These are phyloP conservation scores for Mamestra brassicae DNA, from an alignment of 2,888 invertebrate genomes.

Conservation along the genomic window DNA sequence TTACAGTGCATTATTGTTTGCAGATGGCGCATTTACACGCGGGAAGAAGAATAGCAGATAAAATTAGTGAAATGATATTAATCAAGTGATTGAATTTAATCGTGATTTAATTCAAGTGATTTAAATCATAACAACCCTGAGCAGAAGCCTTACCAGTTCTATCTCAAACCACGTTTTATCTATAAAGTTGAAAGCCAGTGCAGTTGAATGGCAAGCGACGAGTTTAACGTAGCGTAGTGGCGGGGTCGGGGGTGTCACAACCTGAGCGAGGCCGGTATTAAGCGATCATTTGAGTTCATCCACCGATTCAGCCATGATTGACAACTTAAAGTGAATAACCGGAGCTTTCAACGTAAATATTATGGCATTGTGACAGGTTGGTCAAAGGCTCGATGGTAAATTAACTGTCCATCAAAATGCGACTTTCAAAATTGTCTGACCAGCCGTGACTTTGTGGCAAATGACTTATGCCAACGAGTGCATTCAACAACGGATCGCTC, in stretches of 20 bases:
- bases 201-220: slow-evolving; percentile 21
- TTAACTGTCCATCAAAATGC: not conserved
- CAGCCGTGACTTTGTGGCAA: not conserved
- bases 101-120: too few species aligned
- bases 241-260: slow-evolving; percentile 6
- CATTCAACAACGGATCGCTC: not conserved
- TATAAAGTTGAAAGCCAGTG: slow-evolving; percentile 21
- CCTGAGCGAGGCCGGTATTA: not conserved
- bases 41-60: too few species aligned
- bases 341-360: slow-evolving; percentile 3
- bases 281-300: slow-evolving; percentile 2
- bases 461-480: not conserved
- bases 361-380: slow-evolving; percentile 14
- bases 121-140: too few species aligned
- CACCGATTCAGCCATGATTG: slow-evolving; percentile 7
- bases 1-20: too few species aligned
- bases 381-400: not conserved
- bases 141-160: not conserved
- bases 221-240: slow-evolving; percentile 7
- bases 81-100: too few species aligned
- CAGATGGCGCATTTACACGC: too few species aligned
- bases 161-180: slow-evolving; percentile 3
- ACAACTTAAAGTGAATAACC: slow-evolving; percentile 12
- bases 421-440: not conserved
- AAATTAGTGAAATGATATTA: too few species aligned